phyloP scores from a whole-genome alignment of 1,140 invertebrate genomes.

The Cotesia vestalis region DNA sequence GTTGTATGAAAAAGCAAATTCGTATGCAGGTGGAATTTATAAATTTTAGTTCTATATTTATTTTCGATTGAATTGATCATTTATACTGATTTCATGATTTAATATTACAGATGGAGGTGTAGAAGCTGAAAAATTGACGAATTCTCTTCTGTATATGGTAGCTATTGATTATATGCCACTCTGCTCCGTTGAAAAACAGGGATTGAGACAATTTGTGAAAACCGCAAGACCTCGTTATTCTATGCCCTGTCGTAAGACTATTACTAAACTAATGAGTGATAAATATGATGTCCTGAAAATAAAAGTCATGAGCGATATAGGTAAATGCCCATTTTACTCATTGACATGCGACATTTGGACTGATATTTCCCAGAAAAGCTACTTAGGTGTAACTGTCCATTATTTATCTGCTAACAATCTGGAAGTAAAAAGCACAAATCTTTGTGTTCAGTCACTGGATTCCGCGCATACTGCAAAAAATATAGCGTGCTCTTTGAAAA shows the following conservation, averaged over 20 bases:
- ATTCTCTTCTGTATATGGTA: constrained; percentile 52
- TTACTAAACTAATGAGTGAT: constrained; percentile 43
- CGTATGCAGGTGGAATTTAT: neutral
- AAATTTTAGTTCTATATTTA: constrained; percentile 2
- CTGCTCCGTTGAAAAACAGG: constrained; percentile 51
- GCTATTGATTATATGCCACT: constrained; percentile 48
- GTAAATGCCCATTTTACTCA: constrained; percentile 24
- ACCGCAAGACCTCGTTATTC: constrained; percentile 45
- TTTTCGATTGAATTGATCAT: neutral
- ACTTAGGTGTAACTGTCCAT: constrained; percentile 41
- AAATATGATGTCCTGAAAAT: constrained; percentile 34
- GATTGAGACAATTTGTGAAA: constrained; percentile 49
- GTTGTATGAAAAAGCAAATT: neutral
- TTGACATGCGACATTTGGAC: constrained; percentile 42
- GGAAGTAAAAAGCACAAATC: constrained; percentile 28
- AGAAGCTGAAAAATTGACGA: constrained; percentile 40
- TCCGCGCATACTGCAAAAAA: constrained; percentile 23
- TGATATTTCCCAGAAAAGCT: constrained; percentile 37
- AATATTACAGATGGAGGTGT: constrained; percentile 36
- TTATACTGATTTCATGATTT: constrained; percentile 5
- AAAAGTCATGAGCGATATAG: constrained; percentile 33
- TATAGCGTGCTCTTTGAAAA: constrained; percentile 19
- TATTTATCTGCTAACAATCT: constrained; percentile 30
- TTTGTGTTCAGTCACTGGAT: constrained; percentile 32
- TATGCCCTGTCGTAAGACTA: constrained; percentile 45